These are phyloP conservation scores for Melanotus villosus DNA, from an alignment of 2,888 invertebrate species.

Conservation along the genomic window DNA sequence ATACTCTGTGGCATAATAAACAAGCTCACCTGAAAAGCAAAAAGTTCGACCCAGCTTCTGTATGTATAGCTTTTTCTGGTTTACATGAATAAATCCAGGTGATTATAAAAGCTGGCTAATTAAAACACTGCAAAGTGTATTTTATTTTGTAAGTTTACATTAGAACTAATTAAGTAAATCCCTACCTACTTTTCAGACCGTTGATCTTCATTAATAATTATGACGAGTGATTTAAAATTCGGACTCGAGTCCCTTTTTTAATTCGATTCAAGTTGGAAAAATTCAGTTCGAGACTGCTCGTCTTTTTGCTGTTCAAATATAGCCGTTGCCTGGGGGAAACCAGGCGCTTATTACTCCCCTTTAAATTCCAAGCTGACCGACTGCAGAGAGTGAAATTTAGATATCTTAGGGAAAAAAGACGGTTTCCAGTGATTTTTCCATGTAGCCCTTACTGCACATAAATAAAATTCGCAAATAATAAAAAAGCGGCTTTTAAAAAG, in stretches of 20 bases:
- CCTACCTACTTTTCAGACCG: no score
- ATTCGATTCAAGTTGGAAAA: slow-evolving; percentile 3
- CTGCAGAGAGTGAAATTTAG: not conserved
- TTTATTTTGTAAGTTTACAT: no score
- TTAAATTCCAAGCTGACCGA: slow-evolving; percentile 3
- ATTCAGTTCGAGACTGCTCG: not conserved
- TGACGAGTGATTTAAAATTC: not conserved
- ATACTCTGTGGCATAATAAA: no score
- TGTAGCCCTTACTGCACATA: slow-evolving; percentile 11
- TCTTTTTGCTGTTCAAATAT: not conserved
- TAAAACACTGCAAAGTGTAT: no score
- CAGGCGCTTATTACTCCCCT: not conserved
- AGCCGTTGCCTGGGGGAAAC: not conserved
- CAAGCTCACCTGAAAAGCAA: no score
- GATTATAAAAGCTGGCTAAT: no score
- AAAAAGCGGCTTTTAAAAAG: slow-evolving; percentile 34
- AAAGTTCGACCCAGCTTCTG: no score
- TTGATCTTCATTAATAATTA: no score
- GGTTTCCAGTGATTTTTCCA: slow-evolving; percentile 20
- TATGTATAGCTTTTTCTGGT: no score
- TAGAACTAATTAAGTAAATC: no score
- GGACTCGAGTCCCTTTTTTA: not conserved
- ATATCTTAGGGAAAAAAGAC: slow-evolving; percentile 11
- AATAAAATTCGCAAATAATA: slow-evolving; percentile 35
- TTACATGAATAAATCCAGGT: no score